Conservation (phyloP, 1,140 invertebrate species). For the Drosophila equinoxialis region DNA sequence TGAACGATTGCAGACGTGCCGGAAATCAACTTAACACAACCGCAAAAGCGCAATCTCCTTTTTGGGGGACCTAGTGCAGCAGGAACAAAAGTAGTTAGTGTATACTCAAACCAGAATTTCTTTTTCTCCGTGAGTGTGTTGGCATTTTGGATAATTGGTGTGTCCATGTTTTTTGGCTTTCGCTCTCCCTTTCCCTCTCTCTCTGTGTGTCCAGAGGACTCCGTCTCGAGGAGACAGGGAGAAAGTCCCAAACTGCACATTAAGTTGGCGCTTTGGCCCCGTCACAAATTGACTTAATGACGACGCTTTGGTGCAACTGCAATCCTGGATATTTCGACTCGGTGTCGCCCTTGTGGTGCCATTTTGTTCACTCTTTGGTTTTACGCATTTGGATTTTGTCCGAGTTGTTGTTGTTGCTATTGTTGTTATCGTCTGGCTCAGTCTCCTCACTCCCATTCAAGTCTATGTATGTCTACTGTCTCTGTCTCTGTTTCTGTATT, state of each 20-base stretch:
- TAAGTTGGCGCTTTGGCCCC: conserved; percentile 45
- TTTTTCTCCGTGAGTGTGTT: conserved; percentile 41
- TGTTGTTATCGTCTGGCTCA: background rate
- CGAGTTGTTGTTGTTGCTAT: conserved; percentile 2
- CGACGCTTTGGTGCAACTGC: conserved; percentile 47
- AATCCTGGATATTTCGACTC: conserved; percentile 2
- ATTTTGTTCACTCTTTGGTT: conserved; percentile 39
- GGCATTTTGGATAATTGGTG: conserved; percentile 66
- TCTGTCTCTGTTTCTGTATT: background rate
- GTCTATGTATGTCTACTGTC: background rate
- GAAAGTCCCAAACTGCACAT: conserved; percentile 57
- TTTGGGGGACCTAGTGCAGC: background rate
- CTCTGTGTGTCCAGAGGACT: background rate
- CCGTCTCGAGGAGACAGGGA: background rate
- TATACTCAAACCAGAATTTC: conserved; percentile 13
- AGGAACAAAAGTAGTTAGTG: conserved; percentile 4
- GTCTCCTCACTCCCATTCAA: background rate
- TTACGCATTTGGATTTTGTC: conserved; percentile 26
- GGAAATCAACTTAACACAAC: conserved; percentile 77
- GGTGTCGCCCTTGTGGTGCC: conserved; percentile 39
- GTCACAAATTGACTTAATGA: conserved; percentile 67
- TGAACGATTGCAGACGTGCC: conserved; percentile 48
- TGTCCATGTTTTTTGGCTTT: conserved; percentile 37
- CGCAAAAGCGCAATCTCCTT: conserved; percentile 75
- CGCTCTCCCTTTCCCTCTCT: background rate